These are phyloP conservation scores for Steinernema scapterisci DNA, from an alignment of 2,888 invertebrate species.

Conservation along the genomic window DNA sequence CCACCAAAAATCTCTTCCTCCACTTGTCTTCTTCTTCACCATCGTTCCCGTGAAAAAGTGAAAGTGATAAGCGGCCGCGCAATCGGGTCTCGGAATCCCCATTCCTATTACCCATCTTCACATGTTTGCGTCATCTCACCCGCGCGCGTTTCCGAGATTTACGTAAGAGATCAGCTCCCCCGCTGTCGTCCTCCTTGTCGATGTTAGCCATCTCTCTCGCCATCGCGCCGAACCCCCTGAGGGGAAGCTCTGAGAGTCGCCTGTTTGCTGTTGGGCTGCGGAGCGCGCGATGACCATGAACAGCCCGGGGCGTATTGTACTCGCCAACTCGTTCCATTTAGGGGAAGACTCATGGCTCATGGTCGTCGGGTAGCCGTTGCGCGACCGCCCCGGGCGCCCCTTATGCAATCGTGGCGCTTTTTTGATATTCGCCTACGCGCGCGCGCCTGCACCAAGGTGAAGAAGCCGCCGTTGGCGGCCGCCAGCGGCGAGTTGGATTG, in stretches of 20 bases:
- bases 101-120: no score
- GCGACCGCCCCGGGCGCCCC: neutral
- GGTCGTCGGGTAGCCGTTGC: neutral
- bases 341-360: neutral
- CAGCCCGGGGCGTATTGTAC: slow-evolving; percentile 17
- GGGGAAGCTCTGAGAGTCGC: neutral
- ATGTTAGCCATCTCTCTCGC: no score
- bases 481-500: no score
- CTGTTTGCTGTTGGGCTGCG: slow-evolving; percentile 8
- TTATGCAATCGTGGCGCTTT: slow-evolving; percentile 14
- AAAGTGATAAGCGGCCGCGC: no score
- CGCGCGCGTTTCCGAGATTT: neutral
- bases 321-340: slow-evolving; percentile 22
- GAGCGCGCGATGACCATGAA: neutral
- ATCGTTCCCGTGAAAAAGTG: neutral
- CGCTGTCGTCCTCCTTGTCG: no score
- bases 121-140: neutral
- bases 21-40: no score
- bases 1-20: no score
- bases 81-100: no score
- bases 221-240: neutral
- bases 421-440: no score
- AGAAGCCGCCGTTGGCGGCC: no score
- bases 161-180: neutral
- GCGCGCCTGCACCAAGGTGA: no score